phyloP scores from a whole-genome alignment of 2,113 vertebrate genomes.

The Callipepla californica region DNA sequence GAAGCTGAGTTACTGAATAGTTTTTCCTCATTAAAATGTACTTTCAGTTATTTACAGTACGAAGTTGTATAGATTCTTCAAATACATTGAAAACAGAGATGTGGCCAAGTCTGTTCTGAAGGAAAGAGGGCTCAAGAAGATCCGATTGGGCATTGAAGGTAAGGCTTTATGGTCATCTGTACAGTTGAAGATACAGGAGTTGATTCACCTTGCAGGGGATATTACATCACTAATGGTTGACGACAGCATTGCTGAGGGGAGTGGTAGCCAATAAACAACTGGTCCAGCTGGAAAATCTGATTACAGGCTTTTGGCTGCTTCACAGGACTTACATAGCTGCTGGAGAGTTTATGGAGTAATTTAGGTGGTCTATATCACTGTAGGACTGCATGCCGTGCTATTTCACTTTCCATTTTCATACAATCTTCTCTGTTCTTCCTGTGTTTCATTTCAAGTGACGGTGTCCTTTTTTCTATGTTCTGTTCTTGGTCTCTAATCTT shows the following conservation, averaged over 20 bases:
- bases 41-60: slow-evolving; percentile 97
- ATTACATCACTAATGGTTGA: not conserved
- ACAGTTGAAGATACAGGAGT: not conserved
- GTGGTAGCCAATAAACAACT: not conserved
- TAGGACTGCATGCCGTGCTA: rapidly evolving
- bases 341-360: not conserved
- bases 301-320: not conserved
- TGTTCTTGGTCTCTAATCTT: not conserved
- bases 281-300: not conserved
- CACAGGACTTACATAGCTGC: not conserved
- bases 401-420: not conserved
- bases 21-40: slow-evolving; percentile 26
- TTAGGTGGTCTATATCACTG: not conserved
- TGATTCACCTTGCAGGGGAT: not conserved
- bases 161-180: slow-evolving; percentile 19
- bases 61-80: slow-evolving; percentile 99
- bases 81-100: slow-evolving; percentile 98
- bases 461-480: not conserved
- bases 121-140: slow-evolving; percentile 97
- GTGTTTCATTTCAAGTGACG: not conserved
- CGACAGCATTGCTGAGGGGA: not conserved
- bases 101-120: slow-evolving; percentile 98
- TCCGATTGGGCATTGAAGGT: slow-evolving; percentile 98
- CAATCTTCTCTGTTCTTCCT: not conserved
- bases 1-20: not conserved